Evolutionary conservation across 2,888 invertebrate species (phyloP), one percentile per base, ranked within the genome.

Genomic region (Meiosimyza decipiens): DNA sequence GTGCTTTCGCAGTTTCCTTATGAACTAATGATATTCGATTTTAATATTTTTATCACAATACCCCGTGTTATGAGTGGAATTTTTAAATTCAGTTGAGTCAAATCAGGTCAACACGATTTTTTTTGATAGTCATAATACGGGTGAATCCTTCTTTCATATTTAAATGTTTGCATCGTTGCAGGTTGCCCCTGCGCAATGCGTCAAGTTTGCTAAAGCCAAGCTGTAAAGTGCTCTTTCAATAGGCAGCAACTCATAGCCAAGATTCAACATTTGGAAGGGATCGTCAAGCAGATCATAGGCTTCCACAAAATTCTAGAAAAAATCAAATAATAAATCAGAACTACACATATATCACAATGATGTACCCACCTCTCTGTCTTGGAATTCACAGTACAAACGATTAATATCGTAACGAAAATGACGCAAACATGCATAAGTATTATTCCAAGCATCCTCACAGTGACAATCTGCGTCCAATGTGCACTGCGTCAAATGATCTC

Each of bases 371-470:
- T 88, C 87, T 60, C 78, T 67, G 76, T 89, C 89, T 2, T 76
- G 75, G 75, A 89, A 89, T 75, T 87, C 84, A 75, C 89, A 89
- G 79, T 87, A 89, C 52, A 90, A 82, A 59, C 86, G 83, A 78
- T 86, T 78, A 6, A 80, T 78, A 11, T 78, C 76, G 67, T 87
- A 80, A 0, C 90, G 89, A 64, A 95, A 84, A 79, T 91, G 90
- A 49, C 95, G 87, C n/a, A 95, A 82, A 81, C 96, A 97, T 0
- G 89, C 88, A 81, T 91, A 97, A 0, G 96, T 95, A 83, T 97
- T 97, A 84, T 97, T 97, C 79, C 86, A 89, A 0, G 92, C 88
- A 85, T 97, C 96, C 83, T 96, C 93, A 82, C 96, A 97, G 80
- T 96, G 95, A 85, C 96, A 97, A 62, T 90, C 91, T 76, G 90